Evolutionary conservation across 92 coral and sea anemone genomes (phyloP).

Genomic region (Bergia sp.): DNA sequence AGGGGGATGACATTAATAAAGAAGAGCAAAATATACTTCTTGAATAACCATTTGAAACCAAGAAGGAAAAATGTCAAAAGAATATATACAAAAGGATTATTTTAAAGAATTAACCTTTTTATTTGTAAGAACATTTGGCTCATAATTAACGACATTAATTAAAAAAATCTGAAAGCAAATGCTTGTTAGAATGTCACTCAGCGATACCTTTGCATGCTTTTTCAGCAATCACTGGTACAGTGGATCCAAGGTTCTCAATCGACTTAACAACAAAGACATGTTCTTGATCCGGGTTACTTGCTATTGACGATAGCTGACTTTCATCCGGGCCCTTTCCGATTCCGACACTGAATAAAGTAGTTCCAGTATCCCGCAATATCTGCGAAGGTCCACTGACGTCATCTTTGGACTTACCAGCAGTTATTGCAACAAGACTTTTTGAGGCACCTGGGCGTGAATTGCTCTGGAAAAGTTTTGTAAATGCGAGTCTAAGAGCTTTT

Average conservation of each 20-base stretch:
- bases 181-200: no score
- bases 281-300: conserved; percentile 10
- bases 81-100: no score
- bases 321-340: conserved; percentile 9
- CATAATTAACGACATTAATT: no score
- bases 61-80: no score
- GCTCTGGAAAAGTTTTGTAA: background rate
- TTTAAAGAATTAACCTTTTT: no score
- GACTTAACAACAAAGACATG: conserved; percentile 29
- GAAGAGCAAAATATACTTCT: no score
- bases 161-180: no score
- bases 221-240: conserved; percentile 9
- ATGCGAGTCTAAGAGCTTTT: conserved; percentile 26
- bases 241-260: conserved; percentile 31
- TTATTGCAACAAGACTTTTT: conserved; percentile 11
- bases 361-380: conserved; percentile 6
- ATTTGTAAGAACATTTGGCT: no score
- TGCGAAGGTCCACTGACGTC: conserved; percentile 29
- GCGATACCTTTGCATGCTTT: conserved; percentile 23
- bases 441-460: conserved; percentile 16
- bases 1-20: no score
- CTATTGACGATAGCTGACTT: conserved; percentile 11
- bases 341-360: conserved; percentile 32
- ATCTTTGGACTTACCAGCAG: conserved; percentile 26
- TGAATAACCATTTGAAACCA: no score